A percentile compares a stretch with the other conserved stretches of the same genome.
These are phyloP conservation scores for Calosoma granatense DNA, from an alignment of 1,140 invertebrate genomes.

Conservation along the genomic window DNA sequence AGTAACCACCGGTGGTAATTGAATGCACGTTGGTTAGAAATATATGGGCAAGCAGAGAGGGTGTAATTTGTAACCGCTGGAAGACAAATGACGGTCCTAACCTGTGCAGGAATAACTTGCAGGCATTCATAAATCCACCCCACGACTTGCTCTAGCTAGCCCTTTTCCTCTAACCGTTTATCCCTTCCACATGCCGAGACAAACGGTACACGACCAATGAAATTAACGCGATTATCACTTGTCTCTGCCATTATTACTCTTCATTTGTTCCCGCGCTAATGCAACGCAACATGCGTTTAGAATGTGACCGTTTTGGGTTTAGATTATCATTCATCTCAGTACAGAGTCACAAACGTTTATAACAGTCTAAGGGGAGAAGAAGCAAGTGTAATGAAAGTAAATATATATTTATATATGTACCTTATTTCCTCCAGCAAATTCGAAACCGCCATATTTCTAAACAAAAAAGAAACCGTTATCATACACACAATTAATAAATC, in stretches of 20 bases:
- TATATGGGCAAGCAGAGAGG: no score
- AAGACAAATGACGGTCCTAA: not conserved
- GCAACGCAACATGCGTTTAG: not conserved
- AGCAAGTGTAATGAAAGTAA: not conserved
- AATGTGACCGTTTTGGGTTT: not conserved
- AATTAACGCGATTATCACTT: slow-evolving; percentile 31
- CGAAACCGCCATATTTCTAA: not conserved
- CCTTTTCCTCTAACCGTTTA: not conserved
- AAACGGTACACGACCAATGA: slow-evolving; percentile 22
- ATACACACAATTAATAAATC: not conserved
- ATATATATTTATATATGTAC: not conserved
- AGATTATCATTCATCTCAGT: not conserved
- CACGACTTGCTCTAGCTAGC: not conserved
- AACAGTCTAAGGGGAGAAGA: not conserved
- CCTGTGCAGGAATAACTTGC: not conserved
- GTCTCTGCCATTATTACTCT: slow-evolving; percentile 26
- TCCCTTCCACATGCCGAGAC: slow-evolving; percentile 4
- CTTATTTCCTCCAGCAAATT: not conserved
- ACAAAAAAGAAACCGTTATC: not conserved
- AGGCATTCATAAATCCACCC: not conserved
- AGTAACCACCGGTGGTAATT: no score
- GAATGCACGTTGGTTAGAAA: no score
- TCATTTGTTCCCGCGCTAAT: slow-evolving; percentile 21
- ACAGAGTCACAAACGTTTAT: not conserved
- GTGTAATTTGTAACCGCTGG: not conserved